phyloP scores from a whole-genome alignment of 1,140 invertebrate species.

The Cotesia chilonis region DNA sequence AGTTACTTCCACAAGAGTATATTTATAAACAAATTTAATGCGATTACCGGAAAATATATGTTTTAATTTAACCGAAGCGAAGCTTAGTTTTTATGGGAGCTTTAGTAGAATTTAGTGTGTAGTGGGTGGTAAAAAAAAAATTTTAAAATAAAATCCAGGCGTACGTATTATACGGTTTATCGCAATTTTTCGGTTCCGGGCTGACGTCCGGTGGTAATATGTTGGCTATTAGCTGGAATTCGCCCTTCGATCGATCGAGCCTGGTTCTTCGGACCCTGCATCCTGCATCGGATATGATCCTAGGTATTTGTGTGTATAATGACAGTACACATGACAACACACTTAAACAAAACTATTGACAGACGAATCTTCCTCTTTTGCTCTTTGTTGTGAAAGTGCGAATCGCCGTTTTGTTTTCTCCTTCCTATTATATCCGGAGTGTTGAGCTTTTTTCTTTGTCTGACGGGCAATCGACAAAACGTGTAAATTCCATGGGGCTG shows the following conservation, averaged over 20 bases:
- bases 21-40: too few relatives aligned
- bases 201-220: conserved; percentile 40
- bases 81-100: too few relatives aligned
- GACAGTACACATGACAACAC: background rate
- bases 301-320: background rate
- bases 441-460: background rate
- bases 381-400: conserved; percentile 38
- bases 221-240: conserved; percentile 52
- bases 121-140: background rate
- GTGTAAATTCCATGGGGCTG: conserved; percentile 47
- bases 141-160: too few relatives aligned
- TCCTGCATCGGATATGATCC: background rate
- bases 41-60: too few relatives aligned
- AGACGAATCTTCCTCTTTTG: conserved; percentile 22
- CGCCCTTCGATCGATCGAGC: conserved; percentile 43
- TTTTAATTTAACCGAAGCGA: too few relatives aligned
- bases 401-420: conserved; percentile 39
- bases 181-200: background rate
- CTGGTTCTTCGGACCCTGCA: background rate
- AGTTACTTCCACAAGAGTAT: background rate
- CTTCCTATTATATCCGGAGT: too few relatives aligned
- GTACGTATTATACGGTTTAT: too few relatives aligned
- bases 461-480: conserved; percentile 44
- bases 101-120: too few relatives aligned
- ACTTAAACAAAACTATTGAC: conserved; percentile 24